Conservation (phyloP, 2,888 invertebrate species). For the Drosophila histrio region DNA sequence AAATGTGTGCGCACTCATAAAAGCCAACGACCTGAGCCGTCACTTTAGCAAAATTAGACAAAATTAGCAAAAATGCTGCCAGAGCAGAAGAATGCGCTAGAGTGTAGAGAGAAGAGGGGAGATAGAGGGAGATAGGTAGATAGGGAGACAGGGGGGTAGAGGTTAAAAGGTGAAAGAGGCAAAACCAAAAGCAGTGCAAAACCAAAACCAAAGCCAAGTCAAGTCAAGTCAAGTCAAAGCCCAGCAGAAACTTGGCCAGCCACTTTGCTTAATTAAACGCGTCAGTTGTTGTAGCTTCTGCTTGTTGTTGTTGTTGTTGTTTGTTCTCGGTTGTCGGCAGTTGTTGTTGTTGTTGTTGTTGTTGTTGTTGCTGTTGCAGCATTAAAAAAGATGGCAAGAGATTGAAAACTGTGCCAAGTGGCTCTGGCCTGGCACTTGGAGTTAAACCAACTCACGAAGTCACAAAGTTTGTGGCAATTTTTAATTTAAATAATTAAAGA, state of each 20-base stretch:
- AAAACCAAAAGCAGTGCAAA: background rate
- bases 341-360: slow-evolving; percentile 30
- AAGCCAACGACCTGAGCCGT: slow-evolving; percentile 62
- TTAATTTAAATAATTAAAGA: slow-evolving; percentile 78
- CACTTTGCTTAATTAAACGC: slow-evolving; percentile 79
- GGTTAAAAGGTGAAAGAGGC: background rate
- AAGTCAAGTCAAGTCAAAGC: slow-evolving; percentile 25
- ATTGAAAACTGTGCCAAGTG: slow-evolving; percentile 76
- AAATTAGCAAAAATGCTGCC: slow-evolving; percentile 64
- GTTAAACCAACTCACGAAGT: slow-evolving; percentile 27
- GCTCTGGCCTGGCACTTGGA: slow-evolving; percentile 30
- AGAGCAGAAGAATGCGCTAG: slow-evolving; percentile 4
- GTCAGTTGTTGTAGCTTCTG: slow-evolving; percentile 40
- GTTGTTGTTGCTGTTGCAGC: slow-evolving; percentile 26
- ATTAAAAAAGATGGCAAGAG: slow-evolving; percentile 34
- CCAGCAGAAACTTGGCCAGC: slow-evolving; percentile 61
- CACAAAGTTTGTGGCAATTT: slow-evolving; percentile 64
- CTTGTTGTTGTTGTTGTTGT: background rate
- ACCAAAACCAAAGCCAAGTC: slow-evolving; percentile 34
- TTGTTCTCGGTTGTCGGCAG: slow-evolving; percentile 7
- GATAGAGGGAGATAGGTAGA: background rate
- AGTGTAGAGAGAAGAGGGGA: background rate
- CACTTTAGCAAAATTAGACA: slow-evolving; percentile 65
- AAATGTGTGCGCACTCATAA: slow-evolving; percentile 39
- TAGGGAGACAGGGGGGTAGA: background rate